phyloP scores from a whole-genome alignment of 2,888 invertebrate species.

The Eustalomyia histrio region DNA sequence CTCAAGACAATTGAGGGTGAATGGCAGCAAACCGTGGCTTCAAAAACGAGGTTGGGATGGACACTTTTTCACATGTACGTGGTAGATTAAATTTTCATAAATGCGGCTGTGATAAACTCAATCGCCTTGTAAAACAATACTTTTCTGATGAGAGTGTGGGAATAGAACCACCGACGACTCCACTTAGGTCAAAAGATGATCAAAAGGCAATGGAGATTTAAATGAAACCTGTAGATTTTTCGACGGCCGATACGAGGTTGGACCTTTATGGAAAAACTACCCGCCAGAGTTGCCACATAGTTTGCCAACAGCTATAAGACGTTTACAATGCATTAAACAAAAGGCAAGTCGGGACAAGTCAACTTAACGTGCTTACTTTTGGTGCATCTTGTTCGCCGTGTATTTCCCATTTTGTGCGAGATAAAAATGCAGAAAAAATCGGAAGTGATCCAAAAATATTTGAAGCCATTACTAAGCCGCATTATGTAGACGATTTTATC shows the following conservation, averaged over 20 bases:
- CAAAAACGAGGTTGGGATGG: background rate
- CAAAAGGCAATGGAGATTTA: constrained; percentile 27
- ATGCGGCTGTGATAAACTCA: constrained; percentile 13
- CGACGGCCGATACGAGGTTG: constrained; percentile 30
- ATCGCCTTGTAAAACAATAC: background rate
- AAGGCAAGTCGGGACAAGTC: too few species aligned
- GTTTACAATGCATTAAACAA: background rate
- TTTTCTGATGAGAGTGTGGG: constrained; percentile 37
- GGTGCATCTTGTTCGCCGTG: constrained; percentile 32
- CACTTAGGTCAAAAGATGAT: constrained; percentile 12
- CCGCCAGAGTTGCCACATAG: constrained; percentile 27
- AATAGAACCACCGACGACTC: background rate
- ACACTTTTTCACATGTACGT: background rate
- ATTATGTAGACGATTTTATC: constrained; percentile 26
- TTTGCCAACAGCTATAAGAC: constrained; percentile 28
- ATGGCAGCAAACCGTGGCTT: constrained; percentile 4
- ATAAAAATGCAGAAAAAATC: constrained; percentile 32
- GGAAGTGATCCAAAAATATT: background rate
- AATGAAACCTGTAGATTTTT: constrained; percentile 20
- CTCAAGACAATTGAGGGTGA: constrained; percentile 12
- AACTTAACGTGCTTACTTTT: constrained; percentile 36
- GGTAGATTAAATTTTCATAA: constrained; percentile 17
- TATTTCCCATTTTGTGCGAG: constrained; percentile 36
- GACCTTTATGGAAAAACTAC: constrained; percentile 29
- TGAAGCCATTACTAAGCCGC: constrained; percentile 12